Evolutionary conservation across 1,140 invertebrate species (phyloP).

Genomic region (Nebria ingens): DNA sequence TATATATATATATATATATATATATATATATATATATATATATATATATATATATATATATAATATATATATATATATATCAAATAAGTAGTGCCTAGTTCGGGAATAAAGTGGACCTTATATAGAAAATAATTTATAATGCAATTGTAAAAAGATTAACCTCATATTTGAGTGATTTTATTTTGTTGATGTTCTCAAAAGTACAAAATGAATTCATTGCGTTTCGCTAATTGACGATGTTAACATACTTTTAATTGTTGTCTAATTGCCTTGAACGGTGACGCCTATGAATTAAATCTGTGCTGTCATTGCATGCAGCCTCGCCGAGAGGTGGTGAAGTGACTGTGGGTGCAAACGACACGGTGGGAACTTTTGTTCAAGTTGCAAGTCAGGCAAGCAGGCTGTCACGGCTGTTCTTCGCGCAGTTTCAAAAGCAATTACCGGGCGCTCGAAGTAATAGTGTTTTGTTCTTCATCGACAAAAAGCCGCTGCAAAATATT

Average conservation of each 20-base stretch:
- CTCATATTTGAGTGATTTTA: too few relatives aligned
- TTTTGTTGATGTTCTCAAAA: too few relatives aligned
- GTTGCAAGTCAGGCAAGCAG: not conserved
- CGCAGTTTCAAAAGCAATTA: constrained; percentile 8
- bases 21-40: too few relatives aligned
- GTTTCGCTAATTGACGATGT: not conserved
- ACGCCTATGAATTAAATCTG: not conserved
- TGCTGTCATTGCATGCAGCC: not conserved
- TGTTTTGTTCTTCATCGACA: constrained; percentile 8
- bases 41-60: too few relatives aligned
- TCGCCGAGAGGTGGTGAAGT: too few relatives aligned
- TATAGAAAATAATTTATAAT: too few relatives aligned
- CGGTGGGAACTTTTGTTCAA: not conserved
- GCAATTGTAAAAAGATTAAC: too few relatives aligned
- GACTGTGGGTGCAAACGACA: not conserved
- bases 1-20: too few relatives aligned
- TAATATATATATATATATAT: too few relatives aligned
- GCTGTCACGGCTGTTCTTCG: constrained; percentile 3
- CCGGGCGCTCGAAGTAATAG: not conserved
- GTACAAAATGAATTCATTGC: too few relatives aligned
- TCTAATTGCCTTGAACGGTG: not conserved
- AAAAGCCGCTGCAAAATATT: not conserved
- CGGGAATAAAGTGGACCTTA: too few relatives aligned
- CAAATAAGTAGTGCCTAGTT: too few relatives aligned
- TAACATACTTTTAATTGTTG: not conserved